phyloP scores from a whole-genome alignment of 2,797 vertebrate genomes.

The Aselliscus stoliczkanus region DNA sequence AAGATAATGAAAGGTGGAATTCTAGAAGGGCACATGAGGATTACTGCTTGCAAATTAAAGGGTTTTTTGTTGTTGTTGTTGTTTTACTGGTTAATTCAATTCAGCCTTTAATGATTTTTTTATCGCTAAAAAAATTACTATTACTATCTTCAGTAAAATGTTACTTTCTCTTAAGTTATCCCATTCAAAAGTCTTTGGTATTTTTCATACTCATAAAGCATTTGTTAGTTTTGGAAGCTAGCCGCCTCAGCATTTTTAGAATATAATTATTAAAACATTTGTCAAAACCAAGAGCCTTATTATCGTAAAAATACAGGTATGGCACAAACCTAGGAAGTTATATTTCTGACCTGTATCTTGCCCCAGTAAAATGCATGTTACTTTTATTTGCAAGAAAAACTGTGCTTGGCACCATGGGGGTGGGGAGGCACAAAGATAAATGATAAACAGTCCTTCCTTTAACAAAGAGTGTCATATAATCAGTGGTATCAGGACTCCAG shows the following conservation, averaged over 20 bases:
- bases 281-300: not conserved
- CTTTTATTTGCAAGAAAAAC: not conserved
- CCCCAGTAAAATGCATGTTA: not conserved
- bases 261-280: slow-evolving; percentile 6
- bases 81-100: not conserved
- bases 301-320: not conserved
- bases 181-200: not conserved
- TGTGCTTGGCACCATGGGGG: not conserved
- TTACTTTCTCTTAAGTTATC: not conserved
- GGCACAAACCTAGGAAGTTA: not conserved
- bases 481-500: not conserved
- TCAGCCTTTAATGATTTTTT: not conserved
- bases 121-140: not conserved
- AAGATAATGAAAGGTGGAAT: not conserved
- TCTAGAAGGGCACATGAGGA: not conserved
- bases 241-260: not conserved
- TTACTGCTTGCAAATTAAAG: slow-evolving; percentile 17
- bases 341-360: slow-evolving; percentile 32
- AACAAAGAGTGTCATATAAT: not conserved
- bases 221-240: not conserved
- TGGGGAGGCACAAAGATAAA: not conserved
- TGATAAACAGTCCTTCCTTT: not conserved
- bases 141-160: not conserved
- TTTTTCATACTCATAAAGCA: not conserved
- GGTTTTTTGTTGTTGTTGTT: not conserved